phyloP scores from a whole-genome alignment of 2,113 vertebrate genomes.

The Diadophis punctatus region DNA sequence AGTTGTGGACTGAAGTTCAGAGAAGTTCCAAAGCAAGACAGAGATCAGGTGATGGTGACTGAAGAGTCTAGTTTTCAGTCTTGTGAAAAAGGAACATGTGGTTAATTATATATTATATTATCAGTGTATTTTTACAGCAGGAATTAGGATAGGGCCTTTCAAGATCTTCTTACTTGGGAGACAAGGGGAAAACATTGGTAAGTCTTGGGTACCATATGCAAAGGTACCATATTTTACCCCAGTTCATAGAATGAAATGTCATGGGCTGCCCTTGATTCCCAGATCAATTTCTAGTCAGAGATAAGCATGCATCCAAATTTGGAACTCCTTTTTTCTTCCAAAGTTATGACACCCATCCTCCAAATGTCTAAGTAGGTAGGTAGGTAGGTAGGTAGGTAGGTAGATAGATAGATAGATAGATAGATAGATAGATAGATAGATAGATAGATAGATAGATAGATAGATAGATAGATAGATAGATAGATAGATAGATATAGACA shows the following conservation, averaged over 20 bases:
- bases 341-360: background rate
- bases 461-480: too few species aligned
- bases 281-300: background rate
- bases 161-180: background rate
- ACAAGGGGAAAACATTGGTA: background rate
- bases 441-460: too few species aligned
- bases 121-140: background rate
- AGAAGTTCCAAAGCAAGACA: background rate
- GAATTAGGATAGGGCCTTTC: background rate
- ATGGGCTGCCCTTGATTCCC: background rate
- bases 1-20: background rate
- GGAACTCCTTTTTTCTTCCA: background rate
- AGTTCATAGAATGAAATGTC: background rate
- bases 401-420: too few species aligned
- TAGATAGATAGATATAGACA: too few species aligned
- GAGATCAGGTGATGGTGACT: background rate
- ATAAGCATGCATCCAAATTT: background rate
- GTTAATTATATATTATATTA: background rate
- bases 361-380: background rate
- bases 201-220: background rate
- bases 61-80: background rate
- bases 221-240: background rate
- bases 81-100: background rate
- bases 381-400: too few species aligned
- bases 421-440: too few species aligned